These are phyloP conservation scores for Oceanites oceanicus DNA, from an alignment of 2,113 vertebrate species.

Conservation along the genomic window DNA sequence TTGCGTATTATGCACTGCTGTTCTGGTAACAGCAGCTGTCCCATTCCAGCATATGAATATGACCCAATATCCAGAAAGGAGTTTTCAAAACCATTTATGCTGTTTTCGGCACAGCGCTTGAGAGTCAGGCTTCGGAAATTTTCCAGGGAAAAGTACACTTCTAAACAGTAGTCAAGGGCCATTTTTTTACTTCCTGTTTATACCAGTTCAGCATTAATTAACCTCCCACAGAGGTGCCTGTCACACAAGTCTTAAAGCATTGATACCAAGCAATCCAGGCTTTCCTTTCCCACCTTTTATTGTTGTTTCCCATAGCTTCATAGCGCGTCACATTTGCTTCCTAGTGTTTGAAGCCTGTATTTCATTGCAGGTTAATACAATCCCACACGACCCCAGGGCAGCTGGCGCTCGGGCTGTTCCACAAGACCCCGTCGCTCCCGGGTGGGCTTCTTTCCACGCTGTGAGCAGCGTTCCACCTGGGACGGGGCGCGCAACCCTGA, in stretches of 20 bases:
- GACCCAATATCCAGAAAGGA: not conserved
- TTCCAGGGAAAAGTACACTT: not conserved
- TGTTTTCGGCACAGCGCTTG: fast-evolving
- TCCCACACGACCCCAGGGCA: fast-evolving
- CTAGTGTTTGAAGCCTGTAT: fast-evolving
- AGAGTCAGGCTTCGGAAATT: not conserved
- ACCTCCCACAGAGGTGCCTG: not conserved
- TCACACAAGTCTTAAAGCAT: not conserved
- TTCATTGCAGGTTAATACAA: fast-evolving
- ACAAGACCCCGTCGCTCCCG: fast-evolving
- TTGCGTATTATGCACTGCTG: too few relatives aligned
- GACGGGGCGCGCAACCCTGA: not conserved
- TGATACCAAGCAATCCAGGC: not conserved
- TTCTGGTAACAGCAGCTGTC: not conserved
- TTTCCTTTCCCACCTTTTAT: too few relatives aligned
- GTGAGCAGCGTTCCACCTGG: not conserved
- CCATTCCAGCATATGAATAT: not conserved
- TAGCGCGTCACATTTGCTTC: fast-evolving
- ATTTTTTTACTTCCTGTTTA: not conserved
- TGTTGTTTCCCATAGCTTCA: fast-evolving
- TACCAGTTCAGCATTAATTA: too few relatives aligned
- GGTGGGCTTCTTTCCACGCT: fast-evolving
- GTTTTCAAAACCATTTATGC: not conserved
- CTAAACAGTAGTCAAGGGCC: not conserved
- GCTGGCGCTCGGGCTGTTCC: fast-evolving